Base-by-base conservation (phyloP, 2,113 vertebrate genomes). In the Porphyrio hochstetteri region DNA sequence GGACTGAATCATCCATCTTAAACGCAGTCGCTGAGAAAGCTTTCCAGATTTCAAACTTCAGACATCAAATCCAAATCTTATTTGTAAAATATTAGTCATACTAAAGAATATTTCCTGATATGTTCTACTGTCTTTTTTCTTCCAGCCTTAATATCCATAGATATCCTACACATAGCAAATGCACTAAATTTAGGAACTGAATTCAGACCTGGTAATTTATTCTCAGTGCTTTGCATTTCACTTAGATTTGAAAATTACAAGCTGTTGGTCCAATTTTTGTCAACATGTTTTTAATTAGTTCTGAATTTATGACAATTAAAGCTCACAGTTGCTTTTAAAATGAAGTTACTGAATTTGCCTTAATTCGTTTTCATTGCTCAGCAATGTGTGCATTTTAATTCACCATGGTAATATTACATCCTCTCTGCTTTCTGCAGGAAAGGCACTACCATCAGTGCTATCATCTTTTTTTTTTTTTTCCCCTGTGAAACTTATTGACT, bases 221-320 rank as follows among this genome's bases (percentile, higher is more conserved):
- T 94, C 91, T 82, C 11, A 5, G 77, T 87, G 89, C 57, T 97
- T 86, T 53, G 57, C 69, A 33, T 93, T 92, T 92, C 89, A 93
- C 81, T 89, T 89, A 78, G 38, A 89, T 95, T 91, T 82, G 94
- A 92, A 95, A 85, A 93, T 82, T 84, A 93, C 84, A 96, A 95
- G 70, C 57, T 91, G 95, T 93, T 96, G 89, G 95, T 68, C 83
- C 93, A 95, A 95, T 95, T 95, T 95, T 92, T 95, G 89, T 97
- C 91, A 97, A 96, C 93, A 91, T 95, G 69, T 91, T 95, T 95
- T 87, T 93, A 95, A 95, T 95, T 95, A 92, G 83, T 93, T 95
- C 89, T 87, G 84, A 96, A 93, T 97, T 97, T 92, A 95, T 87
- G 94, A 95, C 94, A 93, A 96, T 91, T 95, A 94, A 95, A 92